Evolutionary conservation across 2,113 vertebrate genomes (phyloP).

Genomic region (Mesitornis unicolor): DNA sequence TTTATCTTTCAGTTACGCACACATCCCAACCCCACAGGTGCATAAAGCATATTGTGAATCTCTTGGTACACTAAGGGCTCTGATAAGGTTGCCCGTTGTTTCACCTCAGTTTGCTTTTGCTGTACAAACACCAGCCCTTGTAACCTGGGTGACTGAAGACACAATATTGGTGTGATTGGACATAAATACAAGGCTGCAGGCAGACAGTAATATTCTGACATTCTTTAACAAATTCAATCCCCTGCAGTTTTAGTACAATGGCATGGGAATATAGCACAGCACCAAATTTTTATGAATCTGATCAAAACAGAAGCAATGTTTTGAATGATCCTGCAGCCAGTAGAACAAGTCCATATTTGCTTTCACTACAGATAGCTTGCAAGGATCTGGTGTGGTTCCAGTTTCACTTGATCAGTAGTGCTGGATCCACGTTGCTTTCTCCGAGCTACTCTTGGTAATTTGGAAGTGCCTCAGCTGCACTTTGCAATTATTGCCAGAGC

Average conservation of each 20-base stretch:
- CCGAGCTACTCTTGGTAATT: rapidly evolving
- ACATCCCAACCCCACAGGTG: background rate
- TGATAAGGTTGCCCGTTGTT: background rate
- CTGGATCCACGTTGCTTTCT: background rate
- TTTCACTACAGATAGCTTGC: background rate
- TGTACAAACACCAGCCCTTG: background rate
- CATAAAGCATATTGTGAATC: background rate
- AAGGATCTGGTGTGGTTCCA: background rate
- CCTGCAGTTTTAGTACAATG: background rate
- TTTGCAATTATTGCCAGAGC: background rate
- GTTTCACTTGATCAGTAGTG: background rate
- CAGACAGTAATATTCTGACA: background rate
- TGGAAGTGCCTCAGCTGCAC: background rate
- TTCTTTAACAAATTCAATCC: background rate
- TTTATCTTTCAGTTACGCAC: background rate
- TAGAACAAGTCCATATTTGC: background rate
- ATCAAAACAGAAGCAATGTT: background rate
- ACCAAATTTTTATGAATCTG: background rate
- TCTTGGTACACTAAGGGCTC: background rate
- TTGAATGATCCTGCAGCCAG: background rate
- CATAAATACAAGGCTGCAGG: background rate
- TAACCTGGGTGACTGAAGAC: background rate
- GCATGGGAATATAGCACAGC: background rate
- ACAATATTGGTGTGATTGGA: background rate
- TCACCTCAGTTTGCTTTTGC: background rate